A percentile compares a stretch with the other conserved stretches of the same genome.
Evolutionary conservation across 2,797 vertebrate genomes (phyloP).

Genomic region (Erithacus rubecula): DNA sequence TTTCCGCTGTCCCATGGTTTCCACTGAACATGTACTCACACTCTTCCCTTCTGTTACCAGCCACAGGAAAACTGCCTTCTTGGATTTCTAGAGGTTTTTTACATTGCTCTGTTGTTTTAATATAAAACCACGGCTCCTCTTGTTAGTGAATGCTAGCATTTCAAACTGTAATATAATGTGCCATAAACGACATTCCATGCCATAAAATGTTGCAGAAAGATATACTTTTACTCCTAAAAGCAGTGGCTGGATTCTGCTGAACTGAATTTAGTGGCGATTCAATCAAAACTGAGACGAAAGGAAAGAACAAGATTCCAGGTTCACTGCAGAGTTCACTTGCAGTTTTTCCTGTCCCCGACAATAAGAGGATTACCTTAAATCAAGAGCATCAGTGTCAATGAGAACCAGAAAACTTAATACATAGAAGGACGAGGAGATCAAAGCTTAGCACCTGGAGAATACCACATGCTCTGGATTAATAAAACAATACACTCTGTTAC

Average conservation of each 20-base stretch:
- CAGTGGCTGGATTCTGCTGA: conserved; percentile 63
- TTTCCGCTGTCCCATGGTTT: neutral
- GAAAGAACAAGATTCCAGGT: conserved; percentile 51
- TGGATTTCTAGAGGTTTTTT: neutral
- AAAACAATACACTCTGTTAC: conserved; percentile 71
- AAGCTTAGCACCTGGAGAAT: conserved; percentile 79
- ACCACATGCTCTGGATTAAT: conserved; percentile 76
- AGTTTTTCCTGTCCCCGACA: conserved; percentile 38
- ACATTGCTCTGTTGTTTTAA: conserved; percentile 6
- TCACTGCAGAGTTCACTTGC: conserved; percentile 61
- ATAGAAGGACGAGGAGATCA: conserved; percentile 72
- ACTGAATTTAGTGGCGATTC: conserved; percentile 54
- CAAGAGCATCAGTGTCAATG: conserved; percentile 73
- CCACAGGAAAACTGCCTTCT: conserved; percentile 15
- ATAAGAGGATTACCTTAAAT: conserved; percentile 72
- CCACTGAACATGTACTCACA: neutral
- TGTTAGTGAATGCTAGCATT: conserved; percentile 51
- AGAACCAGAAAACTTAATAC: conserved; percentile 73
- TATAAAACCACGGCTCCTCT: conserved; percentile 13
- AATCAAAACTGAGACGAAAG: conserved; percentile 57
- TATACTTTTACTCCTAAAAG: conserved; percentile 69
- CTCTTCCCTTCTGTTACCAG: neutral
- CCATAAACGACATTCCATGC: conserved; percentile 65
- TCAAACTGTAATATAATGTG: conserved; percentile 59
- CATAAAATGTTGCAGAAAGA: conserved; percentile 75